phyloP scores from a whole-genome alignment of 2,888 invertebrate genomes.

The Drosophila siamana region DNA sequence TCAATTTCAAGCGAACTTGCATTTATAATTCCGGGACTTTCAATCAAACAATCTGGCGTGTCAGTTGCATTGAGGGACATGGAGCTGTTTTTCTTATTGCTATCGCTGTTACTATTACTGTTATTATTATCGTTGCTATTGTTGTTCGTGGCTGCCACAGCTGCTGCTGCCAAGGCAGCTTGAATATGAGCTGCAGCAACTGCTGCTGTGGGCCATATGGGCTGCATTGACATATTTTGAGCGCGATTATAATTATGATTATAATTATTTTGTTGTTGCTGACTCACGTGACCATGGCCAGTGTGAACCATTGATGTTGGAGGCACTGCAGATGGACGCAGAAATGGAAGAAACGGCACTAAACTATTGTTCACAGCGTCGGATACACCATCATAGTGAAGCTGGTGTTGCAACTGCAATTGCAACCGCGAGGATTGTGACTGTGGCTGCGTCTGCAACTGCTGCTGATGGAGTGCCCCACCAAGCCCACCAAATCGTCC shows the following conservation, averaged over 20 bases:
- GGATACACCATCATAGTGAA: conserved; percentile 15
- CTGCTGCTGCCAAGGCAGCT: conserved; percentile 83
- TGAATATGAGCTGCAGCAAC: conserved; percentile 90
- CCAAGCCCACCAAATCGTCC: conserved; percentile 35
- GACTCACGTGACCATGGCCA: conserved; percentile 24
- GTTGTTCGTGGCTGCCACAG: conserved; percentile 62
- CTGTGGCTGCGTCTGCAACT: conserved; percentile 42
- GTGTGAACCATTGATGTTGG: conserved; percentile 84
- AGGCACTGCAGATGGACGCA: conserved; percentile 75
- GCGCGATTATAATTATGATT: conserved; percentile 43
- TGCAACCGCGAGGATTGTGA: neutral
- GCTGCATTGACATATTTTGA: conserved; percentile 77
- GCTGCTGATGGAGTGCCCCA: conserved; percentile 52
- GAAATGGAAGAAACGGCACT: conserved; percentile 83
- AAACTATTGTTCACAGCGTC: conserved; percentile 55
- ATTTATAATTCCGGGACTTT: conserved; percentile 2
- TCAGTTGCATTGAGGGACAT: conserved; percentile 19
- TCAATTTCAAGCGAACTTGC: conserved; percentile 4
- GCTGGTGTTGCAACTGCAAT: conserved; percentile 10
- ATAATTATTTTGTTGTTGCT: conserved; percentile 22
- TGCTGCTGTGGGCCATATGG: conserved; percentile 87
- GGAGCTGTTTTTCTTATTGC: conserved; percentile 3
- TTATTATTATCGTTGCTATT: conserved; percentile 13
- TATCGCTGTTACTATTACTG: conserved; percentile 6
- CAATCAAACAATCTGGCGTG: conserved; percentile 9